phyloP scores from a whole-genome alignment of 2,888 invertebrate genomes.

The Tineola bisselliella region DNA sequence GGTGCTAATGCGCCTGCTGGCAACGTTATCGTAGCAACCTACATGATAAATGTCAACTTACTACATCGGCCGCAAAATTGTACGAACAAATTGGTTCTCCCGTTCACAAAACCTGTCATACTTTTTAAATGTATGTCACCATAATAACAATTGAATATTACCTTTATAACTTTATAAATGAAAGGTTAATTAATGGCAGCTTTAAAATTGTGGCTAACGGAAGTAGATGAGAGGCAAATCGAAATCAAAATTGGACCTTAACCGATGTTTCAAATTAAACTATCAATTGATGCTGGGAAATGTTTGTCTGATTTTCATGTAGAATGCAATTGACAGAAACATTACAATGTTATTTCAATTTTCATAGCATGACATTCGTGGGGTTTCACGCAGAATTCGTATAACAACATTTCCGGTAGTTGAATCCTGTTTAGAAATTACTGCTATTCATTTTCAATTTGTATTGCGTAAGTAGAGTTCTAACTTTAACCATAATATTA shows the following conservation, averaged over 20 bases:
- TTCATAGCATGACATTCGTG: neutral
- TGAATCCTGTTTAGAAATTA: neutral
- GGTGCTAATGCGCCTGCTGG: constrained; percentile 33
- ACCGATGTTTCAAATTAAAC: neutral
- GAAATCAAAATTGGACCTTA: neutral
- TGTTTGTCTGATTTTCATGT: neutral
- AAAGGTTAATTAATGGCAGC: too few species aligned
- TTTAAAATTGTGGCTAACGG: too few species aligned
- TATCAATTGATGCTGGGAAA: neutral
- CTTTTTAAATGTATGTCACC: too few species aligned
- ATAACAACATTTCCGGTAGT: neutral
- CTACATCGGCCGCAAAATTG: neutral
- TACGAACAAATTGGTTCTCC: neutral
- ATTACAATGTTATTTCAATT: neutral
- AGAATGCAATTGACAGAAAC: neutral
- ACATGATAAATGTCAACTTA: constrained; percentile 13
- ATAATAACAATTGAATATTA: too few species aligned
- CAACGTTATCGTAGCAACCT: constrained; percentile 9
- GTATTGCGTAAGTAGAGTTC: neutral
- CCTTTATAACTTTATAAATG: too few species aligned
- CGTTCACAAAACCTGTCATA: too few species aligned
- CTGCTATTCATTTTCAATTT: neutral
- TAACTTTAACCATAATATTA: too few species aligned
- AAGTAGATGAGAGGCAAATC: neutral
- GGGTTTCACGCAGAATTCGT: neutral